Base-by-base conservation (phyloP, 2,113 vertebrate genomes). In the Carlito syrichta region DNA sequence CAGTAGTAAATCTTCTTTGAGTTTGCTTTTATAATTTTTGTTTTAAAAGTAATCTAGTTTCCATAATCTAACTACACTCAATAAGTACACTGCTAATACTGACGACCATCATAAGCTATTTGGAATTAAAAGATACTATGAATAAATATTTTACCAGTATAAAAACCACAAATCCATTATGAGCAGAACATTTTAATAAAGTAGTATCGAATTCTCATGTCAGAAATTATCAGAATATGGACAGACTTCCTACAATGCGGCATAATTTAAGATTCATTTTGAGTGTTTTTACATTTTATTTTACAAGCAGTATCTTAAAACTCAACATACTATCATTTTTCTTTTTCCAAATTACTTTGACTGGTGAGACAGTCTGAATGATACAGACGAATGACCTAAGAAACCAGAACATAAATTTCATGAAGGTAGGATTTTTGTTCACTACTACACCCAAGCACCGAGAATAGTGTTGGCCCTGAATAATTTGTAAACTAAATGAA, bases 121-220 rank as follows among this genome's bases (percentile, higher is more conserved):
- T 95, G 40, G 20, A 96, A 85, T 82, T 54, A 69, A 89, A 97
- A 81, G 13, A 76, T 23, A 95, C 5, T 45, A 0, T 93, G 74
- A 97, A 82, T 83, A 78, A 93, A 82, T 77, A 66, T 74, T n/a
- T 92, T 92, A 91, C 1, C 62, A 91, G n/a, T 45, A 95, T 19
- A 92, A 95, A 96, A 96, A 38, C 1, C 25, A n/a, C 48, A 94
- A 87, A 85, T 81, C 60, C 71, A 74, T 40, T 69, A 84, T 20
- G 40, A 95, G 95, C 27, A 96, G 54, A 91, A 43, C 54, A 62
- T 77, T 92, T 96, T 76, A 94, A 94, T 54, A 2, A 95, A 94
- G 14, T 19, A 48, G 23, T 82, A 2, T 7, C 88, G 35, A 63
- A 96, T 95, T 62, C 63, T 86, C 25, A 84, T 38, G 17, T 30